A percentile compares a stretch with the other conserved stretches of the same genome.
These are phyloP conservation scores for Diplodus puntazzo DNA, from an alignment of 2,797 vertebrate species.

Conservation along the genomic window DNA sequence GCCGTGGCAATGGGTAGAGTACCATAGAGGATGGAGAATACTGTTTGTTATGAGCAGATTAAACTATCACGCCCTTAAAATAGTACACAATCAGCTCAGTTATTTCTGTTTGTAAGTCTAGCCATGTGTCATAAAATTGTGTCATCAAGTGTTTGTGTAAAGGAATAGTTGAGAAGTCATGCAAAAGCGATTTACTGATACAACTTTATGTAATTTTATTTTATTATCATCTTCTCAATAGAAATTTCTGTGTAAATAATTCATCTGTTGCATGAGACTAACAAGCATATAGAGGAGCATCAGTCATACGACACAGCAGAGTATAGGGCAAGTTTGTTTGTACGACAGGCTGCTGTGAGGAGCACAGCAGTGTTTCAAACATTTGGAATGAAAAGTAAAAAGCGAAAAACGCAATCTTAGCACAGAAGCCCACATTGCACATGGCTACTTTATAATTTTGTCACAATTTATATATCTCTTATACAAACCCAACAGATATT, in stretches of 20 bases:
- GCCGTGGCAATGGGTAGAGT: slow-evolving; percentile 67
- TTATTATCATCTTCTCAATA: slow-evolving; percentile 59
- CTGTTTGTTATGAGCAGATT: slow-evolving; percentile 44
- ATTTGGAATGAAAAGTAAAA: slow-evolving; percentile 28
- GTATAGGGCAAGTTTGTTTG: slow-evolving; percentile 47
- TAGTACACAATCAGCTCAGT: background rate
- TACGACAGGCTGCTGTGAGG: slow-evolving; percentile 50
- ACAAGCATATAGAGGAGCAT: slow-evolving; percentile 69
- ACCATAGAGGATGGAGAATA: slow-evolving; percentile 41
- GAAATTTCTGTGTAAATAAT: slow-evolving; percentile 76
- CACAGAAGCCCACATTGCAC: slow-evolving; percentile 68
- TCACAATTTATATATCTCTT: slow-evolving; percentile 57
- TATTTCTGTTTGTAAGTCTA: background rate
- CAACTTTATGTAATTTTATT: slow-evolving; percentile 61
- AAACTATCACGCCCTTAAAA: slow-evolving; percentile 22
- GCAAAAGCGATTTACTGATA: slow-evolving; percentile 10
- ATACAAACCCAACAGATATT: slow-evolving; percentile 46
- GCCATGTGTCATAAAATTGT: slow-evolving; percentile 5
- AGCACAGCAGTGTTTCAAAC: slow-evolving; percentile 60
- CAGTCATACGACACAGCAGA: slow-evolving; percentile 63
- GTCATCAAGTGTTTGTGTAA: background rate
- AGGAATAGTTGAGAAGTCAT: background rate
- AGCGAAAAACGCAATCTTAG: slow-evolving; percentile 40
- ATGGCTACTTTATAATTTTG: slow-evolving; percentile 52
- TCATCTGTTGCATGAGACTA: slow-evolving; percentile 61